A percentile compares a stretch with the other conserved stretches of the same genome.
Conservation (phyloP, 35 echinoderm and acorn worm species). For the Apostichopus californicus region DNA sequence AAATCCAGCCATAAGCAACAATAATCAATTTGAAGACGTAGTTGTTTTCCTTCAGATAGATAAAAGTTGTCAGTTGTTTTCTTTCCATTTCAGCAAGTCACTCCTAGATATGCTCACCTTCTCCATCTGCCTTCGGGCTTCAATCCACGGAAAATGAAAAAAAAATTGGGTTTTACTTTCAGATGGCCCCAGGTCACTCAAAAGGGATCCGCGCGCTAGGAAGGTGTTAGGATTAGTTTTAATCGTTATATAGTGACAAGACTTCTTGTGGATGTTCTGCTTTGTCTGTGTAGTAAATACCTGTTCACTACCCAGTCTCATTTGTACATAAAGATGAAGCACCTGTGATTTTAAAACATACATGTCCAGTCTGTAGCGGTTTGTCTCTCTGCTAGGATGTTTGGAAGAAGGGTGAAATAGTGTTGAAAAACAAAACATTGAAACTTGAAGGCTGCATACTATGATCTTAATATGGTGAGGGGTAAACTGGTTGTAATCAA, state of each 20-base stretch:
- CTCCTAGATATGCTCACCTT: conserved; percentile 38
- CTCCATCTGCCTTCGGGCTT: conserved; percentile 23
- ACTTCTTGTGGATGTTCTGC: conserved; percentile 4
- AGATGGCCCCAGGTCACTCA: conserved; percentile 41
- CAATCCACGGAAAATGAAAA: conserved; percentile 40
- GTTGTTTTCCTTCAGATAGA: conserved; percentile 59
- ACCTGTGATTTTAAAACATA: conserved; percentile 15
- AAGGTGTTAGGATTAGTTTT: conserved; percentile 55
- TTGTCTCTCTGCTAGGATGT: background rate
- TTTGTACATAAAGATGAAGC: background rate
- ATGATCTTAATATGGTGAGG: too few relatives aligned
- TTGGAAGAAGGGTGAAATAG: background rate
- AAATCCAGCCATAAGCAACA: conserved; percentile 57
- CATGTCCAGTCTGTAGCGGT: background rate
- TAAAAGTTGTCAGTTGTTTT: conserved; percentile 61
- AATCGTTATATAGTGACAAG: conserved; percentile 56
- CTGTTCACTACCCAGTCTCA: conserved; percentile 46
- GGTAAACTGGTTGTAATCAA: too few relatives aligned
- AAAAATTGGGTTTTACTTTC: conserved; percentile 50
- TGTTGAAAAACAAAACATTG: background rate
- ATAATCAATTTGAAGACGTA: conserved; percentile 59
- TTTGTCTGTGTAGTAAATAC: conserved; percentile 44
- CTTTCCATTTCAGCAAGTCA: conserved; percentile 57
- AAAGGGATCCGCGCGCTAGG: conserved; percentile 17
- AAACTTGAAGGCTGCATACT: too few relatives aligned